Evolutionary conservation across 2,797 vertebrate genomes (phyloP), one percentile per base, ranked within the genome.

Genomic region (Threskiornis aethiopicus): DNA sequence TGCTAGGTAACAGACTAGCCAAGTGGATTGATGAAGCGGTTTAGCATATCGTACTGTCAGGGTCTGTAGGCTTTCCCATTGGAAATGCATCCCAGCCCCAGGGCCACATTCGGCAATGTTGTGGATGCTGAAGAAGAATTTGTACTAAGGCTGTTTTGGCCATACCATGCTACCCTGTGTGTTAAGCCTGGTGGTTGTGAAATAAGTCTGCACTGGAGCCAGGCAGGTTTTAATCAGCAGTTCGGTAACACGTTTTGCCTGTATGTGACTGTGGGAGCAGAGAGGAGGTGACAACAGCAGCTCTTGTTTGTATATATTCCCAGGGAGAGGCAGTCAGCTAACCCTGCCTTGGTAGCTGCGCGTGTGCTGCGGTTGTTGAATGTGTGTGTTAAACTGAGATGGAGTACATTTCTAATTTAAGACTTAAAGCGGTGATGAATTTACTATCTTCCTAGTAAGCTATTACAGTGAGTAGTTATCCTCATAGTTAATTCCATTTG

Each of bases 401-500:
- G 33, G 65, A 93, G 4, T 80, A 14, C 41, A 31, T 86, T 87
- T 92, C 47, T 85, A 71, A 87, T 71, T 58, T 75, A 90, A 84
- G 89, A 72, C 24, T 67, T 65, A 15, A 73, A 89, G 20, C 22
- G 7, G 25, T 78, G 72, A 89, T 89, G 49, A 59, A 81, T 81
- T 84, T 90, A 58, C 35, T 41, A 0, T 81, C 52, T 84, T 93
- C 17, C 39, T 82, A 72, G 42, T 58, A 76, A 90, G 54, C 33
- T 88, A 28, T 90, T 91, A 58, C 46, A 72, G 49, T 55, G 42
- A 90, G 16, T 85, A 52, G 80, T 93, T 91, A 62, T 81, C 25
- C 29, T 83, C 22, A 18, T 65, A 61, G 84, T 83, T 93, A 87
- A 89, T 88, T 95, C 54, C 51, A 79, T 88, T 84, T 89, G 35